These are phyloP conservation scores for Elephantulus edwardii DNA, from an alignment of 2,113 vertebrate species.

Conservation along the genomic window DNA sequence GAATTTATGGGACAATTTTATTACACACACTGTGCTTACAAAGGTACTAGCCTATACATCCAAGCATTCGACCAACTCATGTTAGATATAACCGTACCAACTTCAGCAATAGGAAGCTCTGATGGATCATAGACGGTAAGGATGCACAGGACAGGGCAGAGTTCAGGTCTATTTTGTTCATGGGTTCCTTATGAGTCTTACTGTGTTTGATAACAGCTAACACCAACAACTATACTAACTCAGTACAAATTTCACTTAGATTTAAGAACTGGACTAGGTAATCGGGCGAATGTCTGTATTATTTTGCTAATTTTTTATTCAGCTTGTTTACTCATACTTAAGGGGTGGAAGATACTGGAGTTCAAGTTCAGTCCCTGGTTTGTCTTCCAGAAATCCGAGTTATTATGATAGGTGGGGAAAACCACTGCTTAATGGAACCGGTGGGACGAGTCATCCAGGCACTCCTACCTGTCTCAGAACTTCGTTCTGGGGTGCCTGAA, in stretches of 20 bases:
- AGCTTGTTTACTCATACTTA: not conserved
- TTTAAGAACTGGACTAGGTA: not conserved
- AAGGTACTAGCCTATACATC: not conserved
- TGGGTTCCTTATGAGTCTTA: too few relatives aligned
- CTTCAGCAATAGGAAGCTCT: too few relatives aligned
- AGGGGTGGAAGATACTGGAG: not conserved
- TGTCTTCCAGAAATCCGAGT: slow-evolving; percentile 56
- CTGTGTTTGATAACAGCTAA: too few relatives aligned
- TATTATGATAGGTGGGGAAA: slow-evolving; percentile 47
- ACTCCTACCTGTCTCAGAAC: slow-evolving; percentile 56
- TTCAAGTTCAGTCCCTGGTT: slow-evolving; percentile 40
- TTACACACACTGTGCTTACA: not conserved
- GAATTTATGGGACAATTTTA: too few relatives aligned
- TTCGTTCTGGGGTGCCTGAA: not conserved
- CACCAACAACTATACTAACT: too few relatives aligned
- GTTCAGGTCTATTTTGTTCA: too few relatives aligned
- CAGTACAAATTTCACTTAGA: not conserved
- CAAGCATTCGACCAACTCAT: not conserved
- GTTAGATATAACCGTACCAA: not conserved
- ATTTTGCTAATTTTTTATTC: slow-evolving; percentile 57
- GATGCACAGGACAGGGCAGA: too few relatives aligned
- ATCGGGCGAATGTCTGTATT: not conserved
- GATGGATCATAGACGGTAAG: too few relatives aligned
- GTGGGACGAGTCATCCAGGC: slow-evolving; percentile 36
- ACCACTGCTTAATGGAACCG: slow-evolving; percentile 45